Percentiles rank a stretch among this genome's conserved stretches.
Conservation (phyloP, 2,797 vertebrate species). For the Podarcis lilfordi region DNA sequence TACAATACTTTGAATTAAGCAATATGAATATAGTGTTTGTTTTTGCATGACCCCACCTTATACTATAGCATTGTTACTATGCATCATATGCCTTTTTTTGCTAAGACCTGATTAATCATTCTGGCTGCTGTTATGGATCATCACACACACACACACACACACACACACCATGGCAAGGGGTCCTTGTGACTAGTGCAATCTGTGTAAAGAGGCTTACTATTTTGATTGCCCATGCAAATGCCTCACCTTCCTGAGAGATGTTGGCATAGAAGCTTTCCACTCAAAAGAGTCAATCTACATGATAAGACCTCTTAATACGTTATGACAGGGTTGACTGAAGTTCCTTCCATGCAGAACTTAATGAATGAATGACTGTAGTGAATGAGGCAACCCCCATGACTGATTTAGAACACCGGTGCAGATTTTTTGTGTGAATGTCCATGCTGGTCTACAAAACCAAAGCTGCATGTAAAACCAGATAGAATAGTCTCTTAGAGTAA, state of each 20-base stretch:
- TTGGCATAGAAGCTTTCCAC: not conserved
- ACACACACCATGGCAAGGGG: not conserved
- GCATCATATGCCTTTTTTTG: not conserved
- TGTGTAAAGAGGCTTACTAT: not conserved
- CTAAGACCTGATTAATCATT: not conserved
- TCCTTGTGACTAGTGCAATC: not conserved
- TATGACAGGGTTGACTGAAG: not conserved
- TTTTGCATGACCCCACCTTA: too few relatives aligned
- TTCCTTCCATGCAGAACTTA: not conserved
- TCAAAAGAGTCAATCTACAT: not conserved
- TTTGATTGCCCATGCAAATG: not conserved
- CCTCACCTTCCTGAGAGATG: not conserved
- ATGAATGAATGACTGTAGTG: not conserved
- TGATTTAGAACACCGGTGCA: not conserved
- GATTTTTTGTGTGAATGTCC: conserved; percentile 8
- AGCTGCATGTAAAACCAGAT: conserved; percentile 32
- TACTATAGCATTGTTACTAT: not conserved
- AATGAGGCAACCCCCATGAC: conserved; percentile 22
- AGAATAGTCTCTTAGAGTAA: conserved; percentile 32
- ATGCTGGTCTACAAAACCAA: not conserved
- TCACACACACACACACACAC: too few relatives aligned
- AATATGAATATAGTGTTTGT: not conserved
- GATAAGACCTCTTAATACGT: not conserved
- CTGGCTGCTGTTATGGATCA: not conserved
- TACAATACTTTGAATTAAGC: conserved; percentile 1